Conservation (phyloP, 1,140 invertebrate genomes). For the Metopolophium dirhodum region DNA sequence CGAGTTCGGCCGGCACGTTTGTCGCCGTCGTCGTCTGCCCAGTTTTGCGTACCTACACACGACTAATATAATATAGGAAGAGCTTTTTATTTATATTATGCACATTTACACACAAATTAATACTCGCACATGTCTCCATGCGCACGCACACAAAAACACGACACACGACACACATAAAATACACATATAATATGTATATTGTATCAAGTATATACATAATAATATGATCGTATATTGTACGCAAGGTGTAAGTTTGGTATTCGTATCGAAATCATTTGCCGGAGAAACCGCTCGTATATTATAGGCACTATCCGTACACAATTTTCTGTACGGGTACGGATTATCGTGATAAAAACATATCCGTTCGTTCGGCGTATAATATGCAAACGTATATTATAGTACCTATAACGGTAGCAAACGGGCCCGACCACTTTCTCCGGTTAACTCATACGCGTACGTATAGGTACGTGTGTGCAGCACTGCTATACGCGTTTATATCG, state of each 20-base stretch:
- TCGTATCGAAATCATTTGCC: not conserved
- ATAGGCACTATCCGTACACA: not conserved
- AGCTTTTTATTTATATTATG: not conserved
- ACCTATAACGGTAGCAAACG: conserved; percentile 37
- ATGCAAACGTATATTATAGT: no score
- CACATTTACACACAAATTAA: not conserved
- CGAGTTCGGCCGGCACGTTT: not conserved
- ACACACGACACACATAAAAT: not conserved
- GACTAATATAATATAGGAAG: not conserved
- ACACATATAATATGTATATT: not conserved
- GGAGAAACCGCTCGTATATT: not conserved
- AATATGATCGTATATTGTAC: not conserved
- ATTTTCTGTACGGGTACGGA: not conserved
- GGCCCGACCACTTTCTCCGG: conserved; percentile 41
- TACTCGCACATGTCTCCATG: not conserved
- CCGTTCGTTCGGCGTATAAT: not conserved
- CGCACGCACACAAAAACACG: not conserved
- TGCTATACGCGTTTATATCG: not conserved
- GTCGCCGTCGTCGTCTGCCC: not conserved
- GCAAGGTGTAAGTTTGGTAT: not conserved
- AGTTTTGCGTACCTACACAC: not conserved
- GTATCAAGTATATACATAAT: no score
- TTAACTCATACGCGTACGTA: not conserved
- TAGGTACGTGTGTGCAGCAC: not conserved
- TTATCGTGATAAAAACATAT: conserved; percentile 36